Evolutionary conservation across 2,113 vertebrate species (phyloP).

Genomic region (Scomber scombrus): DNA sequence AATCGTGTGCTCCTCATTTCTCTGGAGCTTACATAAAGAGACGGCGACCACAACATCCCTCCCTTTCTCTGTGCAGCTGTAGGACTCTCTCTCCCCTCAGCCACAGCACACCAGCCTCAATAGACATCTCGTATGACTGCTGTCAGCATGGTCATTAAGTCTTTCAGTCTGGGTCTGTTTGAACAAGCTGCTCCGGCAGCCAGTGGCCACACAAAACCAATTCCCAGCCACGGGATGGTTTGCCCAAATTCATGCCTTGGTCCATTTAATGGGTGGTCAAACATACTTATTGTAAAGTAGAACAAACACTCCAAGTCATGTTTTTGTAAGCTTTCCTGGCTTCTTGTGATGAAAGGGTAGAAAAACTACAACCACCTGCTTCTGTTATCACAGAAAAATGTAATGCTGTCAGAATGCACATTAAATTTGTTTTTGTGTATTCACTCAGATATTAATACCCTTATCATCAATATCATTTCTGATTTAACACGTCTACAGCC

Average conservation of each 20-base stretch:
- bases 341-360: slow-evolving; percentile 26
- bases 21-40: slow-evolving; percentile 65
- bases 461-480: no score
- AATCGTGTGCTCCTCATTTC: slow-evolving; percentile 54
- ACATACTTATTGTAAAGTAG: slow-evolving; percentile 60
- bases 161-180: slow-evolving; percentile 76
- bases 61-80: slow-evolving; percentile 55
- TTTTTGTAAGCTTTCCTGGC: slow-evolving; percentile 46
- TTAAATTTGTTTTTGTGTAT: slow-evolving; percentile 4
- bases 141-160: slow-evolving; percentile 79
- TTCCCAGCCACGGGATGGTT: slow-evolving; percentile 55
- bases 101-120: slow-evolving; percentile 62
- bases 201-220: slow-evolving; percentile 63
- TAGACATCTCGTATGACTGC: slow-evolving; percentile 76
- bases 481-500: no score
- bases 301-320: slow-evolving; percentile 63
- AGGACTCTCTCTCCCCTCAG: slow-evolving; percentile 44
- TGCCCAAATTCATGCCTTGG: slow-evolving; percentile 53
- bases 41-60: slow-evolving; percentile 66
- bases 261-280: slow-evolving; percentile 71
- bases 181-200: slow-evolving; percentile 69
- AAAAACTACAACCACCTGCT: slow-evolving; percentile 58
- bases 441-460: background rate
- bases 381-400: slow-evolving; percentile 48
- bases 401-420: background rate